Evolutionary conservation across 2,888 invertebrate species (phyloP).

Genomic region (Odontocerum albicorne): DNA sequence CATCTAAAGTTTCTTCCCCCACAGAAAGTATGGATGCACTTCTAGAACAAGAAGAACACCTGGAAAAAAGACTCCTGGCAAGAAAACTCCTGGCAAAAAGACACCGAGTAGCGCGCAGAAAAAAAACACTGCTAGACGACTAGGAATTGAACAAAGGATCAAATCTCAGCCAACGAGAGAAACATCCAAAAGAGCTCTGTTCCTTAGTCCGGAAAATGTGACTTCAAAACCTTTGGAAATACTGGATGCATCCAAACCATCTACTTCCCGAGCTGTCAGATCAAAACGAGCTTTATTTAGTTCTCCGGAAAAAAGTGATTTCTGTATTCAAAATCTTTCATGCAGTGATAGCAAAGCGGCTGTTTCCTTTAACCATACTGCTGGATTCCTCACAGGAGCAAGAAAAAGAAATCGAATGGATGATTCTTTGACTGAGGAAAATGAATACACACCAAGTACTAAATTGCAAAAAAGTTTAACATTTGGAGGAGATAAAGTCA

Average conservation of each 20-base stretch:
- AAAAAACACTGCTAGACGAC: conserved; percentile 56
- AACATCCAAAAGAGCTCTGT: conserved; percentile 70
- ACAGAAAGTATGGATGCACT: conserved; percentile 51
- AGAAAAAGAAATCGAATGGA: conserved; percentile 57
- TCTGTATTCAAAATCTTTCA: too few relatives aligned
- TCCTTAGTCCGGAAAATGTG: conserved; percentile 68
- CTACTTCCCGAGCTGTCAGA: conserved; percentile 47
- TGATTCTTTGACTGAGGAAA: conserved; percentile 41
- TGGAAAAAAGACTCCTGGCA: conserved; percentile 50
- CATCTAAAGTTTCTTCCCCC: conserved; percentile 51
- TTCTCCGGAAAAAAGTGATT: conserved; percentile 57
- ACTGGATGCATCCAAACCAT: conserved; percentile 36
- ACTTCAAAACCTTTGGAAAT: conserved; percentile 40
- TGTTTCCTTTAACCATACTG: conserved; percentile 1
- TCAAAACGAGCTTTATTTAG: conserved; percentile 69
- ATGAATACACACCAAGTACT: conserved; percentile 42
- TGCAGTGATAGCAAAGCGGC: conserved; percentile 1
- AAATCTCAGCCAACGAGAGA: conserved; percentile 55
- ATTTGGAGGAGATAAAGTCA: conserved; percentile 53
- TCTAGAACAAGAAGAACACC: conserved; percentile 52
- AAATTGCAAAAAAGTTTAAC: conserved; percentile 63
- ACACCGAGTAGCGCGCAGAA: conserved; percentile 67
- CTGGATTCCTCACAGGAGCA: conserved; percentile 9
- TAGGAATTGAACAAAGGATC: conserved; percentile 47
- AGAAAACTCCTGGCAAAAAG: conserved; percentile 54